Percentiles rank a stretch among this genome's conserved stretches.
These are phyloP conservation scores for Dendrocincla fuliginosa DNA, from an alignment of 2,797 vertebrate genomes.

Conservation along the genomic window DNA sequence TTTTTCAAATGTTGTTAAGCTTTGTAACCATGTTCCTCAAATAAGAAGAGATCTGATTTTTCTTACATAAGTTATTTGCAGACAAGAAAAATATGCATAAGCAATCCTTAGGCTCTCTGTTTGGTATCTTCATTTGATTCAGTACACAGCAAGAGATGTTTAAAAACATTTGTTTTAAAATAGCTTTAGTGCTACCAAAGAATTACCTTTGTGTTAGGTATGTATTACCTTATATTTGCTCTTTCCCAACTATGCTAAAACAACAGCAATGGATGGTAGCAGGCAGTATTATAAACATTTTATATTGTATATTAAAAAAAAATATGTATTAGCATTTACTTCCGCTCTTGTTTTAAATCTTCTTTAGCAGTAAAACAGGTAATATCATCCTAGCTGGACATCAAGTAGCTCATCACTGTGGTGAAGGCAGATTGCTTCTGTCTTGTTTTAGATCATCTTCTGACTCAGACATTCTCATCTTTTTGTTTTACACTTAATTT, in stretches of 20 bases:
- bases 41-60: constrained; percentile 9
- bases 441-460: background rate
- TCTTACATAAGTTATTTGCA: background rate
- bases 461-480: background rate
- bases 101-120: background rate
- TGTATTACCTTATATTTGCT: background rate
- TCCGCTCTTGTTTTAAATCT: background rate
- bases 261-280: background rate
- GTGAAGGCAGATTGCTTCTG: background rate
- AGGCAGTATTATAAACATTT: background rate
- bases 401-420: background rate
- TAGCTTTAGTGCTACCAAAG: background rate
- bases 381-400: background rate
- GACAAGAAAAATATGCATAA: background rate
- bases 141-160: background rate
- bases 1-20: background rate
- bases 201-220: background rate
- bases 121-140: background rate
- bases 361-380: background rate
- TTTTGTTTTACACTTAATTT: constrained; percentile 23
- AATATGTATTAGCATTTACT: background rate
- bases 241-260: background rate
- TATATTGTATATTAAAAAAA: background rate
- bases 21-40: background rate
- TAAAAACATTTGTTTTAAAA: background rate